A percentile compares a stretch with the other conserved stretches of the same genome.
Evolutionary conservation across 2,888 invertebrate species (phyloP).

Genomic region (Electrophaes corylata): DNA sequence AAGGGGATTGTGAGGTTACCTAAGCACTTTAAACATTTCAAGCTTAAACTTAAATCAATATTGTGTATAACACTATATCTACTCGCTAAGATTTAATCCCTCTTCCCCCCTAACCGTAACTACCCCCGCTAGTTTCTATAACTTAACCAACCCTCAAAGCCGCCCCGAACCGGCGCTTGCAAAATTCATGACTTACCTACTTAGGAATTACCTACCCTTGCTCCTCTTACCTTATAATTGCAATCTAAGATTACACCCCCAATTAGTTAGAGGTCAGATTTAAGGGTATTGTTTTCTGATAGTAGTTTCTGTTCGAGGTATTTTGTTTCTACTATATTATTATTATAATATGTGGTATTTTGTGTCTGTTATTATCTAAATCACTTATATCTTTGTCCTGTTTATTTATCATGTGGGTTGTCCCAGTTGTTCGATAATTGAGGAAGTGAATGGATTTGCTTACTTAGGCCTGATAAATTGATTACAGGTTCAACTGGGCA

Average conservation of each 20-base stretch:
- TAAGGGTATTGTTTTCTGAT: constrained; percentile 10
- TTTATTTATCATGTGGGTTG: too few relatives aligned
- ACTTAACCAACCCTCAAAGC: constrained; percentile 5
- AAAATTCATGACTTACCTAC: constrained; percentile 22
- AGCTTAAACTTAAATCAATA: too few relatives aligned
- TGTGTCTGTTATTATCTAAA: too few relatives aligned
- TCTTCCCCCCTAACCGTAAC: background rate
- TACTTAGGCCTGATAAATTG: too few relatives aligned
- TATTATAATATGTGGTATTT: background rate
- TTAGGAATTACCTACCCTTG: constrained; percentile 7
- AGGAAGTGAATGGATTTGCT: too few relatives aligned
- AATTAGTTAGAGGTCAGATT: constrained; percentile 10
- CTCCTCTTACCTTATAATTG: constrained; percentile 21
- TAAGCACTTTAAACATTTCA: too few relatives aligned
- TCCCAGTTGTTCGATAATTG: too few relatives aligned
- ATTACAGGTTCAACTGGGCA: too few relatives aligned
- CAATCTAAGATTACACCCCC: constrained; percentile 18
- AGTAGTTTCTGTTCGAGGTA: background rate
- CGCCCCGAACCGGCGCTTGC: constrained; percentile 10
- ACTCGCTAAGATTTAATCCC: too few relatives aligned
- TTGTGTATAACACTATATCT: too few relatives aligned
- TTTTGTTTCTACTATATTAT: background rate
- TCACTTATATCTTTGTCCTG: too few relatives aligned
- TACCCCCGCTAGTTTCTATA: constrained; percentile 1
- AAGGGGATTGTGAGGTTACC: too few relatives aligned